phyloP scores from a whole-genome alignment of 30 jellyfish, hydroid and myxozoan genomes.

The Aurelia aurita region DNA sequence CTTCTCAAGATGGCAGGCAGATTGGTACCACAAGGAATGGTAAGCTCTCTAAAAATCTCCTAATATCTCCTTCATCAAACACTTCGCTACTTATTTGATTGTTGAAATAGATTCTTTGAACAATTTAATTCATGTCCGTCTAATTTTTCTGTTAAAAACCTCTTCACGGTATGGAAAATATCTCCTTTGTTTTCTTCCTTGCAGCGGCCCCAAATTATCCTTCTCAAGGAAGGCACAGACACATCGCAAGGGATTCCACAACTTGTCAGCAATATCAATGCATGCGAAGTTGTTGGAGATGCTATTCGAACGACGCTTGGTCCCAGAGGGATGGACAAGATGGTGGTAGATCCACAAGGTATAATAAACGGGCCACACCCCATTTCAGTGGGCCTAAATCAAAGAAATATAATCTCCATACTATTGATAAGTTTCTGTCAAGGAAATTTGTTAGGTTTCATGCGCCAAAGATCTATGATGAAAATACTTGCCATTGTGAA shows the following conservation, averaged over 20 bases:
- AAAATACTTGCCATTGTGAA: no score
- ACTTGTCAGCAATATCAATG: conserved; percentile 97
- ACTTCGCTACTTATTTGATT: no score
- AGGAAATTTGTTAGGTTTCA: no score
- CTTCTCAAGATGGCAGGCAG: conserved; percentile 70
- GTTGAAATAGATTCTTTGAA: not conserved
- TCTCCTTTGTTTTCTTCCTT: not conserved
- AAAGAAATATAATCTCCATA: no score
- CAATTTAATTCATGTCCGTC: not conserved
- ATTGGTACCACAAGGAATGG: conserved; percentile 67
- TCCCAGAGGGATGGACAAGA: conserved; percentile 99
- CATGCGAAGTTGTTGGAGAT: conserved; percentile 99
- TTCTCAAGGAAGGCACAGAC: conserved; percentile 99
- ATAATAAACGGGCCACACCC: no score
- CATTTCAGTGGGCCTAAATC: no score
- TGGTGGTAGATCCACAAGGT: conserved; percentile 91
- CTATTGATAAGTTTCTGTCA: no score
- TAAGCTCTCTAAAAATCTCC: not conserved
- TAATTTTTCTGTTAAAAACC: not conserved
- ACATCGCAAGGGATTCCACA: conserved; percentile 99
- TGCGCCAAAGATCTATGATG: no score
- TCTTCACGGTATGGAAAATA: not conserved
- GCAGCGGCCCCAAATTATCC: conserved; percentile 96
- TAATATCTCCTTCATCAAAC: no score
- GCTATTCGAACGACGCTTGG: conserved; percentile 99